These are phyloP conservation scores for Periparus ater DNA, from an alignment of 2,797 vertebrate genomes.

Conservation along the genomic window DNA sequence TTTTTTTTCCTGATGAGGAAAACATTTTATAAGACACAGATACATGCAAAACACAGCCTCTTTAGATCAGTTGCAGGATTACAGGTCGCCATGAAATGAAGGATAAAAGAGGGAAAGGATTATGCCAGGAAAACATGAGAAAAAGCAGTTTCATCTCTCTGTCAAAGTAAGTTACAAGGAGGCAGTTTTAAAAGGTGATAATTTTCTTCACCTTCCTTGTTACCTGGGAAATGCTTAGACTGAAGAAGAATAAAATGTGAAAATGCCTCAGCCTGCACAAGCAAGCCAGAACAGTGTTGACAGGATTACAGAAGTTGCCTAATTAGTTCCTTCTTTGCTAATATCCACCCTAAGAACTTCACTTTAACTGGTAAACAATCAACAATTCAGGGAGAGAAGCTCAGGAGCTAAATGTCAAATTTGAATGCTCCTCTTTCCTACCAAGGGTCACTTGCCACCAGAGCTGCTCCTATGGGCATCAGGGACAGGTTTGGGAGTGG, in stretches of 20 bases:
- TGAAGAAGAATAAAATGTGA: conserved; percentile 7
- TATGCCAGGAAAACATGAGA: neutral
- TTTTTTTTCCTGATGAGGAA: conserved; percentile 10
- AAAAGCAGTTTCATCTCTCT: neutral
- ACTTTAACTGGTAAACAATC: conserved; percentile 7
- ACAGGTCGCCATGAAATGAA: neutral
- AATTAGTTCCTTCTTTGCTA: conserved; percentile 62
- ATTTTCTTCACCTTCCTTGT: neutral
- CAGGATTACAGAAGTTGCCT: conserved; percentile 57
- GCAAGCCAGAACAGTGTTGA: conserved; percentile 50
- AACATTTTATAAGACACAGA: neutral
- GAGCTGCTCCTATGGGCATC: neutral
- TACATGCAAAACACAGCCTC: neutral
- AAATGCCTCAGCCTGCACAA: conserved; percentile 38
- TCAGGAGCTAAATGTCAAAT: neutral
- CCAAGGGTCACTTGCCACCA: neutral
- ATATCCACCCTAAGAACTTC: conserved; percentile 35
- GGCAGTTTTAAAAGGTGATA: neutral
- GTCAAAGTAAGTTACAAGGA: neutral
- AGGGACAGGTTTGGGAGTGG: neutral
- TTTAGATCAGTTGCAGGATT: neutral
- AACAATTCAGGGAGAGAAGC: neutral
- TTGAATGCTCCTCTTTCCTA: neutral
- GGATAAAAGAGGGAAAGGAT: neutral
- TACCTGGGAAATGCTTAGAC: conserved; percentile 36